A percentile compares a stretch with the other conserved stretches of the same genome.
Conservation (phyloP, 1,140 invertebrate species). For the Trichonephila clavipes region DNA sequence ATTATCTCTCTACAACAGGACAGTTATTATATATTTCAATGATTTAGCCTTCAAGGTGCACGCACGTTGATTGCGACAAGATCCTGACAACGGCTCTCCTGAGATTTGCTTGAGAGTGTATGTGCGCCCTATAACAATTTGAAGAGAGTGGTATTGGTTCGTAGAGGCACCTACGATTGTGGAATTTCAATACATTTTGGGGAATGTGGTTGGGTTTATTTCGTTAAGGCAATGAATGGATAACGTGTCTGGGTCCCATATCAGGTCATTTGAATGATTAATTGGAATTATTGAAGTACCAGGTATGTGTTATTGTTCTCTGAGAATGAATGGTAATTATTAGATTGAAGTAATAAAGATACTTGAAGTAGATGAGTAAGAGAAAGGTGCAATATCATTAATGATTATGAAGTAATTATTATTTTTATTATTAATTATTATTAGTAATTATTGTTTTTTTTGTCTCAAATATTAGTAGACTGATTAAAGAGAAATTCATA, state of each 20-base stretch:
- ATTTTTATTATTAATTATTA: no score
- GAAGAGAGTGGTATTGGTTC: slow-evolving; percentile 17
- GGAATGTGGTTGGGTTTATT: slow-evolving; percentile 10
- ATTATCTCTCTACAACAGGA: slow-evolving; percentile 69
- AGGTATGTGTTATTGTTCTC: background rate
- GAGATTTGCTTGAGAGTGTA: background rate
- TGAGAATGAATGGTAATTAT: background rate
- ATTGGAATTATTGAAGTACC: background rate
- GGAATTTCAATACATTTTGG: slow-evolving; percentile 15
- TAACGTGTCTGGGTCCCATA: background rate
- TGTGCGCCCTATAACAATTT: slow-evolving; percentile 51
- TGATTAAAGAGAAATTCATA: no score
- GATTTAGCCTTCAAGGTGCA: slow-evolving; percentile 73
- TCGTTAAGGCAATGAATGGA: background rate
- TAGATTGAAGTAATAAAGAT: background rate
- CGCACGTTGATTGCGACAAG: slow-evolving; percentile 64
- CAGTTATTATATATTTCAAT: slow-evolving; percentile 74
- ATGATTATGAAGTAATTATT: no score
- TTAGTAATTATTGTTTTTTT: no score
- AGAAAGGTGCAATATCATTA: no score
- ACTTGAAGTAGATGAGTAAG: no score
- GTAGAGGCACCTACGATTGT: background rate
- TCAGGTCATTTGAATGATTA: background rate
- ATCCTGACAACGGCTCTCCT: slow-evolving; percentile 45
- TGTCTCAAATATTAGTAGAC: no score